A percentile compares a stretch with the other conserved stretches of the same genome.
phyloP scores from a whole-genome alignment of 2,888 invertebrate genomes.

The Alsophila aescularia region DNA sequence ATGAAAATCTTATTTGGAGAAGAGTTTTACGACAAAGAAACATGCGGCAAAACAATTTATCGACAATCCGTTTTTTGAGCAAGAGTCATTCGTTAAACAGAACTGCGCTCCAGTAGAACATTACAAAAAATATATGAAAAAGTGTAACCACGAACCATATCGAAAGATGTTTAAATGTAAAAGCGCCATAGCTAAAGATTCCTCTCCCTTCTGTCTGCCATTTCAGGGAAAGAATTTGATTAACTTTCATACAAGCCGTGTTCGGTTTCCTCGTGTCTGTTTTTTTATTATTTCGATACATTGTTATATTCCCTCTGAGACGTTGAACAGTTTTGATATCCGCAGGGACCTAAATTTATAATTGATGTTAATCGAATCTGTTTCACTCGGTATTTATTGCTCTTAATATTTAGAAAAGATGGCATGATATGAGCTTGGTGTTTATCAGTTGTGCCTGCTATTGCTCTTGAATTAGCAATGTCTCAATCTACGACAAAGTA shows the following conservation, averaged over 20 bases:
- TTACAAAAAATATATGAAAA: no score
- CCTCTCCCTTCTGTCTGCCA: conserved; percentile 25
- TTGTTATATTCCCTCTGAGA: conserved; percentile 39
- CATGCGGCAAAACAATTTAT: no score
- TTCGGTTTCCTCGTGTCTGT: conserved; percentile 34
- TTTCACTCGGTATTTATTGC: conserved; percentile 19
- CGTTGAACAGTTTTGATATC: conserved; percentile 36
- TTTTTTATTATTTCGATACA: conserved; percentile 41
- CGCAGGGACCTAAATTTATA: conserved; percentile 29
- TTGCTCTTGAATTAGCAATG: no score
- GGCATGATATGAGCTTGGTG: neutral
- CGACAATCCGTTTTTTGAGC: no score
- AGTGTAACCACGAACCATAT: no score
- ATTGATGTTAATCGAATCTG: conserved; percentile 34
- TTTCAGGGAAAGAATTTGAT: conserved; percentile 35
- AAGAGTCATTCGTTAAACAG: no score
- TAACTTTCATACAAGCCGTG: conserved; percentile 29
- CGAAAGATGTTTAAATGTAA: no score
- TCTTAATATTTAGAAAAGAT: conserved; percentile 22
- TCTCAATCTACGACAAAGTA: no score
- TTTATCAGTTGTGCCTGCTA: neutral
- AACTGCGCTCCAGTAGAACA: no score
- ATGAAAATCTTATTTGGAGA: no score
- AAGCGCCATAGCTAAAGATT: conserved; percentile 15
- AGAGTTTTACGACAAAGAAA: no score